Evolutionary conservation across 2,888 invertebrate genomes (phyloP).

Genomic region (Apomyelois bistriatella): DNA sequence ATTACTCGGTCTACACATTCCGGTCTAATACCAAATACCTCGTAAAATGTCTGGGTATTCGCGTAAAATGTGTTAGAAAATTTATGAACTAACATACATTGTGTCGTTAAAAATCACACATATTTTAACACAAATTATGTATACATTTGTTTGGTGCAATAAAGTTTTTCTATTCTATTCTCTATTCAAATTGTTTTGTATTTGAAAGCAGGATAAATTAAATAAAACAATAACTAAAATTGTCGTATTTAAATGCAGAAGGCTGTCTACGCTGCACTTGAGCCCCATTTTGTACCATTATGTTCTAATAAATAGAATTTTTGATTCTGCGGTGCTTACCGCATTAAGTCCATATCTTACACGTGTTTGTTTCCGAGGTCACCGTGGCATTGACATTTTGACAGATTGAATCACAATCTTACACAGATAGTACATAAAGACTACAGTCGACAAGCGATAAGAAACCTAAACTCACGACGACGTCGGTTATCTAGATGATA

Average conservation of each 20-base stretch:
- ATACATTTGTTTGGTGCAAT: conserved; percentile 6
- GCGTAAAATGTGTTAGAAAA: conserved; percentile 61
- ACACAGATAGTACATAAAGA: background rate
- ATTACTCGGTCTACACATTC: conserved; percentile 48
- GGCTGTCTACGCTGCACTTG: too few relatives aligned
- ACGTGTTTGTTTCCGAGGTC: too few relatives aligned
- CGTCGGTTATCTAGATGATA: background rate
- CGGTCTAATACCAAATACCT: conserved; percentile 62
- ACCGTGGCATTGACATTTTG: conserved; percentile 4
- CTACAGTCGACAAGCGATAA: background rate
- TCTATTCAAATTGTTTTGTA: too few relatives aligned
- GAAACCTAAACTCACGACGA: conserved; percentile 22
- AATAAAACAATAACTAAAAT: too few relatives aligned
- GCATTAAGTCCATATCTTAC: too few relatives aligned
- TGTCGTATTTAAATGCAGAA: too few relatives aligned
- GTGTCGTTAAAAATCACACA: conserved; percentile 58
- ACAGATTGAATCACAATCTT: background rate
- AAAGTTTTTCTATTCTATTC: too few relatives aligned
- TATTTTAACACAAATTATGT: conserved; percentile 46
- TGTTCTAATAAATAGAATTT: too few relatives aligned
- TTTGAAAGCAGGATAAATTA: too few relatives aligned
- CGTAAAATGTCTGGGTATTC: conserved; percentile 68
- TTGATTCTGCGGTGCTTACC: too few relatives aligned
- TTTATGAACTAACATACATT: conserved; percentile 56
- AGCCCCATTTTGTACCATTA: too few relatives aligned